phyloP scores from a whole-genome alignment of 2,888 invertebrate genomes.

The Vanessa cardui region DNA sequence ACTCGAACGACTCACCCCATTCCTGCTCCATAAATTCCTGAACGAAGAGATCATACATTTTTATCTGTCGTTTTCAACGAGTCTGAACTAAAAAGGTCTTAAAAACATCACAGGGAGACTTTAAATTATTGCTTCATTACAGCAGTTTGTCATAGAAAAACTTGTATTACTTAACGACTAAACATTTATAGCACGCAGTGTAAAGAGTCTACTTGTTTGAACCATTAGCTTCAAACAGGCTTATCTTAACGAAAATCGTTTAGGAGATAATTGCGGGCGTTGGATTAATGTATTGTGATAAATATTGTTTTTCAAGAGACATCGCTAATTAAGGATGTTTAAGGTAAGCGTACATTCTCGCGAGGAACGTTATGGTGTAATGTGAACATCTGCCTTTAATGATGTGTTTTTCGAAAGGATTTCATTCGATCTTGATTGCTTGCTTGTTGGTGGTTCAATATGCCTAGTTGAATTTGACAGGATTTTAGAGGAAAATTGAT shows the following conservation, averaged over 20 bases:
- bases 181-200: conserved; percentile 31
- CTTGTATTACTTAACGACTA: conserved; percentile 9
- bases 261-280: conserved; percentile 28
- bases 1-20: no score
- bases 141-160: background rate
- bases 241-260: conserved; percentile 30
- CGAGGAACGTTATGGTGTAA: no score
- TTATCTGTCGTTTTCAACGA: no score
- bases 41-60: no score
- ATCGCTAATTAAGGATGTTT: conserved; percentile 15
- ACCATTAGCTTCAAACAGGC: conserved; percentile 23
- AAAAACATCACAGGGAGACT: background rate
- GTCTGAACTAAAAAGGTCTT: background rate
- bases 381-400: no score
- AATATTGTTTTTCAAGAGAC: conserved; percentile 23
- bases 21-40: no score
- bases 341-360: conserved; percentile 3
- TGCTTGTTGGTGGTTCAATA: no score
- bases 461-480: no score
- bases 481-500: no score
- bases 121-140: conserved; percentile 21
- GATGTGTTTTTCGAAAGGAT: no score
- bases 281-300: conserved; percentile 27
- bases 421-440: no score
- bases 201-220: conserved; percentile 30